These are phyloP conservation scores for Myzus persicae DNA, from an alignment of 1,140 invertebrate species.

Conservation along the genomic window DNA sequence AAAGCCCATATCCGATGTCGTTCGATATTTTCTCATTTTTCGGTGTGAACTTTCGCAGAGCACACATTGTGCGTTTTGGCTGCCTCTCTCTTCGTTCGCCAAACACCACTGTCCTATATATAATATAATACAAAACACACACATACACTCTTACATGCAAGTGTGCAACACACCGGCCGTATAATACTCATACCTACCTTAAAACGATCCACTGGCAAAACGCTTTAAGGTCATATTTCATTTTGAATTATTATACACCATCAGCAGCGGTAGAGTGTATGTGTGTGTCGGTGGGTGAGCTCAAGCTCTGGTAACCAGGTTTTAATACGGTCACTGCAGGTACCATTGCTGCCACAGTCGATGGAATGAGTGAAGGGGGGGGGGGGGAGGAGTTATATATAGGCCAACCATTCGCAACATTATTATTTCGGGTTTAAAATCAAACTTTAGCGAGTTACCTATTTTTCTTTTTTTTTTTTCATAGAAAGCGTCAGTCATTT, in stretches of 20 bases:
- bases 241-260: slow-evolving; percentile 42
- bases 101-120: neutral
- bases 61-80: neutral
- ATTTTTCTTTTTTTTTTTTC: neutral
- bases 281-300: no score
- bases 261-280: neutral
- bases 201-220: slow-evolving; percentile 40
- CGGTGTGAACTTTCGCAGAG: neutral
- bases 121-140: neutral
- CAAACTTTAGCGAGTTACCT: neutral
- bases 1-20: neutral
- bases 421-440: neutral
- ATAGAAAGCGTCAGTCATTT: neutral
- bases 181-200: slow-evolving; percentile 16
- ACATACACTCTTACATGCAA: neutral
- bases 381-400: neutral
- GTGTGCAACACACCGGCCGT: neutral
- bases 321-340: neutral
- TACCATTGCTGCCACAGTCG: neutral
- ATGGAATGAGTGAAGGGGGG: neutral
- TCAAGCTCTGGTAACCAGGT: neutral
- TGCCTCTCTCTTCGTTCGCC: neutral
- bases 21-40: neutral
- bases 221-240: slow-evolving; percentile 49
- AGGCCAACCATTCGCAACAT: neutral